Evolutionary conservation across 1,140 invertebrate genomes (phyloP).

Genomic region (Cyclargus thomasi): DNA sequence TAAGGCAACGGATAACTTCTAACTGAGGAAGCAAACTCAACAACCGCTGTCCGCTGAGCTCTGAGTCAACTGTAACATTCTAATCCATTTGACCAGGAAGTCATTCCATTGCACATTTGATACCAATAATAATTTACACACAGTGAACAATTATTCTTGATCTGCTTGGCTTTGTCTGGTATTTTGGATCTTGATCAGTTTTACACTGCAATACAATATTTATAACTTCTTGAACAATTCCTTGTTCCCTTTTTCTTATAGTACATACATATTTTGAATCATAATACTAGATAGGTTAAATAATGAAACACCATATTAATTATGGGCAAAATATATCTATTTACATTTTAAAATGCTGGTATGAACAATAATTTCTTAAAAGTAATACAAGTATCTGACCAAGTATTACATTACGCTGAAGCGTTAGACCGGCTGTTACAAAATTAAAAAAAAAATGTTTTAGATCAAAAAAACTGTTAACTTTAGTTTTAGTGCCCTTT

Average conservation of each 20-base stretch:
- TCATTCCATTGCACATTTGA: too few relatives aligned
- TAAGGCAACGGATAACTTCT: too few relatives aligned
- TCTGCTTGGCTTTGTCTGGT: too few relatives aligned
- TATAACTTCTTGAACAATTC: too few relatives aligned
- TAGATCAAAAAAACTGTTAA: neutral
- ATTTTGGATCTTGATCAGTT: neutral
- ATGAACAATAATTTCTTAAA: conserved; percentile 63
- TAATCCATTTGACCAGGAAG: too few relatives aligned
- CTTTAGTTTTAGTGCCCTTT: conserved; percentile 21
- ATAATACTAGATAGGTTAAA: neutral
- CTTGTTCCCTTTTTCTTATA: too few relatives aligned
- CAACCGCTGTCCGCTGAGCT: too few relatives aligned
- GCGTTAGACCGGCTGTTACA: conserved; percentile 35
- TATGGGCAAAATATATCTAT: conserved; percentile 71
- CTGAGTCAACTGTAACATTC: too few relatives aligned
- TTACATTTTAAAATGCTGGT: conserved; percentile 69
- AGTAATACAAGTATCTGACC: conserved; percentile 52
- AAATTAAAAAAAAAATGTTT: conserved; percentile 24
- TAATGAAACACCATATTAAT: conserved; percentile 38
- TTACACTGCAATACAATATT: conserved; percentile 32
- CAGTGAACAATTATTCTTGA: too few relatives aligned
- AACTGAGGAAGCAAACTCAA: too few relatives aligned
- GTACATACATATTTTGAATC: too few relatives aligned
- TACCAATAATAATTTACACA: too few relatives aligned
- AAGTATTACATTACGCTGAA: conserved; percentile 46